phyloP scores from a whole-genome alignment of 2,888 invertebrate species.

The Leptogaster cylindrica region DNA sequence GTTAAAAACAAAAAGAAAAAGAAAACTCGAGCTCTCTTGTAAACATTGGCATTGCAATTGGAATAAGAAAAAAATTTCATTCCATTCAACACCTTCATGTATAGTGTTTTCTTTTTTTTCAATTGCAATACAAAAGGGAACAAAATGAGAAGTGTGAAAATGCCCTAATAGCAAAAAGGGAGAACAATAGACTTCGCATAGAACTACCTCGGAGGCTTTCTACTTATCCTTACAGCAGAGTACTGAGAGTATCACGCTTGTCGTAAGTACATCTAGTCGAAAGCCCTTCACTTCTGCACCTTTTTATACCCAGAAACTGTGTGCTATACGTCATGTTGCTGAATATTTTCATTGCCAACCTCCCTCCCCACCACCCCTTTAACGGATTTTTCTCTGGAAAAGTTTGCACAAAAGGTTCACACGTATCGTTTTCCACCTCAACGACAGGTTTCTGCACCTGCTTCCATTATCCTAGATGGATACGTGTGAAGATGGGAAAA shows the following conservation, averaged over 20 bases:
- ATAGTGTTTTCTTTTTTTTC: slow-evolving; percentile 30
- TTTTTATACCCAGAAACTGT: background rate
- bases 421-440: slow-evolving; percentile 38
- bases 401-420: slow-evolving; percentile 27
- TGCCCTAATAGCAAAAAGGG: slow-evolving; percentile 33
- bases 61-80: slow-evolving; percentile 10
- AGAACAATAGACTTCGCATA: slow-evolving; percentile 27
- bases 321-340: background rate
- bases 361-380: background rate
- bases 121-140: slow-evolving; percentile 25
- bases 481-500: slow-evolving; percentile 39
- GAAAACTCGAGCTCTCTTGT: too few relatives aligned
- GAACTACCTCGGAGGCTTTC: slow-evolving; percentile 31
- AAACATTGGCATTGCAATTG: too few relatives aligned
- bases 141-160: slow-evolving; percentile 35
- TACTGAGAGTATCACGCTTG: background rate
- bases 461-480: slow-evolving; percentile 23
- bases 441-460: slow-evolving; percentile 28
- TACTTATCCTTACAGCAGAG: slow-evolving; percentile 22
- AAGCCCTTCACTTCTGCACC: too few relatives aligned
- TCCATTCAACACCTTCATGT: slow-evolving; percentile 29
- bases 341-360: slow-evolving; percentile 27
- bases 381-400: background rate
- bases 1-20: too few relatives aligned
- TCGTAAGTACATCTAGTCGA: background rate